A percentile compares a stretch with the other conserved stretches of the same genome.
Conservation (phyloP, 23 tunicate species). For the Halocynthia roretzi region DNA sequence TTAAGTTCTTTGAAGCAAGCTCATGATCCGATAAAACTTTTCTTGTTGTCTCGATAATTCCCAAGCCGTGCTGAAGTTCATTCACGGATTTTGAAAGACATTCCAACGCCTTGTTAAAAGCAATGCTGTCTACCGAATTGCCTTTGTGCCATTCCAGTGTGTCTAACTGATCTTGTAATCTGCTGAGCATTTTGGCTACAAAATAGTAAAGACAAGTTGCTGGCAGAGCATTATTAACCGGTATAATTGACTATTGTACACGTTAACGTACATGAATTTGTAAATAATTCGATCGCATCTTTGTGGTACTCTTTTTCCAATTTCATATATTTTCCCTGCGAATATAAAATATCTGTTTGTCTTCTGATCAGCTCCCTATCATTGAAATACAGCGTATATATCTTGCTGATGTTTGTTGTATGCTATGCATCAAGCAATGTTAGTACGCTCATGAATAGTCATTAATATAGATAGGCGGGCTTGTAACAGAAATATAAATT, state of each 20-base stretch:
- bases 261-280: neutral
- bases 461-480: too few relatives aligned
- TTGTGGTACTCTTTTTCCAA: constrained; percentile 2
- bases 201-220: too few relatives aligned
- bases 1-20: too few relatives aligned
- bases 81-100: neutral
- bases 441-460: too few relatives aligned
- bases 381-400: too few relatives aligned
- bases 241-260: too few relatives aligned
- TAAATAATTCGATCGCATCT: neutral
- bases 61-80: neutral
- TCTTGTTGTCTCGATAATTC: neutral
- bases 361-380: too few relatives aligned
- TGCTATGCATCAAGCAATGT: too few relatives aligned
- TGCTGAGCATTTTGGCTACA: neutral
- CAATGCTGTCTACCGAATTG: neutral
- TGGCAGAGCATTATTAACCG: too few relatives aligned
- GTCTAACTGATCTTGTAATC: constrained; percentile 3
- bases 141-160: constrained; percentile 17
- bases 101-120: neutral
- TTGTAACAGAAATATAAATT: too few relatives aligned
- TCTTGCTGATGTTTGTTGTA: too few relatives aligned
- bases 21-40: too few relatives aligned
- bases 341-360: neutral
- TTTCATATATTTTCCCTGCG: constrained; percentile 1